Base-by-base conservation (phyloP, 2,797 vertebrate species). In the Cryptoprocta ferox region DNA sequence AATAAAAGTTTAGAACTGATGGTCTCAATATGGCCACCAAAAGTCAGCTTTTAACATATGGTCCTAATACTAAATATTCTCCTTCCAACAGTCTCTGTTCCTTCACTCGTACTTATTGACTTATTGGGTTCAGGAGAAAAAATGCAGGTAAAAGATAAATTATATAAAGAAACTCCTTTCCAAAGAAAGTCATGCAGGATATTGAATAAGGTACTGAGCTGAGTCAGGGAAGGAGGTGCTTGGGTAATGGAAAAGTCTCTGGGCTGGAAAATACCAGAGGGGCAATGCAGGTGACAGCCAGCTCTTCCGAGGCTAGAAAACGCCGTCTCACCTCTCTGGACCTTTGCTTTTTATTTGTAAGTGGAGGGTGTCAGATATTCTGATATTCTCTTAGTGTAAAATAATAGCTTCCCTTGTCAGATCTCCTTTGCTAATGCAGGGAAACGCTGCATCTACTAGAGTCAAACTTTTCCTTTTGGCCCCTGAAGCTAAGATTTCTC, bases 291-390 rank as follows among this genome's bases (percentile, higher is more conserved):
- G 85, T 24, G 48, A 50, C 42, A 85, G 37, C 24, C 78, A 82
- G 16, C 30, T 91, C 32, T 80, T 30, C 2, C 10, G 30, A 65
- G 26, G 24, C 24, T 9, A 30, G 56, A 26, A 70, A 65, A 63
- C 63, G n/a, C 37, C 15, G 26, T 35, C 65, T 84, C 37, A 45
- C 61, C 48, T 83, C 63, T 80, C 50, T 18, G 14, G 42, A 80
- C 45, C 37, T 71, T 71, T 79, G 89, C 11, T 96, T 35, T 89
- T 91, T 86, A 87, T 86, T 79, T 91, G 68, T 89, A 89, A 91
- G 75, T 89, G 56, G 21, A 93, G 5, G 53, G n/a, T 75, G 2
- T 59, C 15, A 75, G 32, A 50, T 35, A 68, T 42, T 37, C 79
- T 76, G 12, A 19, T 75, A 30, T 5, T n/a, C 53, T 65, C 3